These are phyloP conservation scores for Priocnemis perturbator DNA, from an alignment of 2,888 invertebrate species.

Conservation along the genomic window DNA sequence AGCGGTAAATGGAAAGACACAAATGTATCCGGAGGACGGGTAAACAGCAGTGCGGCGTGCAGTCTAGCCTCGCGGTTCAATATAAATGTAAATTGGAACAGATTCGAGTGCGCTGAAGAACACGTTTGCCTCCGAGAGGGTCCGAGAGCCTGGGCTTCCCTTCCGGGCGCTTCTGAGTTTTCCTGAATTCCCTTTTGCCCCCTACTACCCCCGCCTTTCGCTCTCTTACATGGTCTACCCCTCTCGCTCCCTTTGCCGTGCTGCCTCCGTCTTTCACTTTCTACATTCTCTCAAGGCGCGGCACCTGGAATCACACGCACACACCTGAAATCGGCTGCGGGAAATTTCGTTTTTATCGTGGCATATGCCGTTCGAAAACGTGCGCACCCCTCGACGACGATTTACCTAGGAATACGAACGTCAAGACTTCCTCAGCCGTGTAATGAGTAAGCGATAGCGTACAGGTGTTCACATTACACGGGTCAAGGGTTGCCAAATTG, in stretches of 20 bases:
- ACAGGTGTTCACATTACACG: no score
- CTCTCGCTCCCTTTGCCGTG: background rate
- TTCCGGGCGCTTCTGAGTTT: constrained; percentile 20
- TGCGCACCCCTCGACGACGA: constrained; percentile 23
- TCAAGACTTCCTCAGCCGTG: constrained; percentile 14
- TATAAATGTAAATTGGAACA: constrained; percentile 75
- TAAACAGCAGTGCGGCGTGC: constrained; percentile 60
- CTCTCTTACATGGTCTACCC: background rate
- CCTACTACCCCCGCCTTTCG: background rate
- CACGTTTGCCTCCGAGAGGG: constrained; percentile 44
- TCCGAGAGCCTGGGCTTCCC: constrained; percentile 32
- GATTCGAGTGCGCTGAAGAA: constrained; percentile 66
- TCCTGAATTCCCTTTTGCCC: constrained; percentile 40
- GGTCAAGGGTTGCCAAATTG: no score
- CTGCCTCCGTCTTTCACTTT: background rate
- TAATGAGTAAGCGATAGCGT: background rate
- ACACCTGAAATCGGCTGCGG: constrained; percentile 35
- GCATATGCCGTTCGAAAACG: constrained; percentile 20
- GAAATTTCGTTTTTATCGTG: constrained; percentile 38
- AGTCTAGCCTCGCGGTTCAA: constrained; percentile 68
- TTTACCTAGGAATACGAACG: constrained; percentile 10
- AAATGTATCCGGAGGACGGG: constrained; percentile 65
- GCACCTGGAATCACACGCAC: constrained; percentile 3
- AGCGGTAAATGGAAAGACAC: constrained; percentile 65
- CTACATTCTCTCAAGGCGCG: constrained; percentile 10